Percentiles rank a stretch among this genome's conserved stretches.
Conservation (phyloP, 1,140 invertebrate genomes). For the Orius insidiosus region DNA sequence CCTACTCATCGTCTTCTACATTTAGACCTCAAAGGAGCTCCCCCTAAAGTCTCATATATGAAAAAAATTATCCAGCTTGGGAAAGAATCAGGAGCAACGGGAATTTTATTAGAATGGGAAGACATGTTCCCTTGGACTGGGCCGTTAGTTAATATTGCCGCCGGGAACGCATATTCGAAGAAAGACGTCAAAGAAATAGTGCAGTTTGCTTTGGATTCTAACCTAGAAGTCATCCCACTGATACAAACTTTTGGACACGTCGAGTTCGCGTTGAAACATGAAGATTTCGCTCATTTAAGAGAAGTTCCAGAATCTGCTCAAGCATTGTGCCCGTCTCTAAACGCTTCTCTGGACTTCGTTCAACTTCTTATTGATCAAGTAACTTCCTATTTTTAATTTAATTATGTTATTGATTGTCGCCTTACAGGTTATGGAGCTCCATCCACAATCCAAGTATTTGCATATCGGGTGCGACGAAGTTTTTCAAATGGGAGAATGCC, state of each 20-base stretch:
- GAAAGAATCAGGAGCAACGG: constrained; percentile 63
- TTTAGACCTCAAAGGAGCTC: constrained; percentile 80
- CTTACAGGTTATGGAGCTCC: constrained; percentile 37
- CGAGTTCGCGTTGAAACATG: constrained; percentile 74
- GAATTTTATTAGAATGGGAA: constrained; percentile 86
- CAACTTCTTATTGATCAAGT: constrained; percentile 70
- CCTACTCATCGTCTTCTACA: constrained; percentile 41
- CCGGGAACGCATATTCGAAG: constrained; percentile 58
- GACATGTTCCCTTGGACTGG: constrained; percentile 91
- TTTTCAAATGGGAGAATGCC: constrained; percentile 65
- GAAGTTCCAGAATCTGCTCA: constrained; percentile 62
- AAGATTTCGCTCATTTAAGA: constrained; percentile 53
- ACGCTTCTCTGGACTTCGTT: constrained; percentile 51
- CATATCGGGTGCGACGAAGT: constrained; percentile 74
- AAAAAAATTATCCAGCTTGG: constrained; percentile 56
- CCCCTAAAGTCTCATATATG: constrained; percentile 54
- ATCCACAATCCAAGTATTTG: constrained; percentile 45
- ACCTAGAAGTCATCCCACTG: constrained; percentile 77
- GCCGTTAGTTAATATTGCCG: constrained; percentile 39
- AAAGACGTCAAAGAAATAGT: constrained; percentile 47
- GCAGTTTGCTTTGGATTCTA: constrained; percentile 39
- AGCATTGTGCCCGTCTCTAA: constrained; percentile 63
- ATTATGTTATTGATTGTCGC: too few relatives aligned
- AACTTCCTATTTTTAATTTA: constrained; percentile 20
- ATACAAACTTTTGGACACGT: constrained; percentile 93